Conservation (phyloP, 2,888 invertebrate genomes). For the Arge pagana region DNA sequence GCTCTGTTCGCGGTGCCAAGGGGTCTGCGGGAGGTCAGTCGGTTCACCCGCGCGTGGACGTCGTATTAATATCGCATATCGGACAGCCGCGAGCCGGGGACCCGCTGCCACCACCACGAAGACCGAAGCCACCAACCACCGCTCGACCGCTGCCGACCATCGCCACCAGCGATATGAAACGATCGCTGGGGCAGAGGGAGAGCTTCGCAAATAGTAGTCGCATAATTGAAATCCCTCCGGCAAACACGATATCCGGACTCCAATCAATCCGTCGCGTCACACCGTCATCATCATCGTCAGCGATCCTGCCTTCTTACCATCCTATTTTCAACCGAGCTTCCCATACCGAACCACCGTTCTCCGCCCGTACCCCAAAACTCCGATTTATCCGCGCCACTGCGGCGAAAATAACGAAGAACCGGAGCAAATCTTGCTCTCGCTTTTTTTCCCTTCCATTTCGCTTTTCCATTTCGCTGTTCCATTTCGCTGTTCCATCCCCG, state of each 20-base stretch:
- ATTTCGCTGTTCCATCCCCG: too few relatives aligned
- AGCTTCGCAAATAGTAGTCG: constrained; percentile 55
- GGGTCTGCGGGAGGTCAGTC: constrained; percentile 31
- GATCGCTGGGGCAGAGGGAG: constrained; percentile 50
- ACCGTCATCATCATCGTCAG: too few relatives aligned
- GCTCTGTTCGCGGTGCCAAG: constrained; percentile 15
- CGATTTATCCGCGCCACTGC: too few relatives aligned
- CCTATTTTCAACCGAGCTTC: too few relatives aligned
- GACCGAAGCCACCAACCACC: constrained; percentile 17
- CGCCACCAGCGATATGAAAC: constrained; percentile 47
- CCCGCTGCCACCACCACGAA: constrained; percentile 14
- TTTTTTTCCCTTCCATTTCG: too few relatives aligned
- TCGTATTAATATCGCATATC: constrained; percentile 56
- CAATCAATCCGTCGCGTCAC: constrained; percentile 52
- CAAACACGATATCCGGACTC: constrained; percentile 48
- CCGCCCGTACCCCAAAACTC: too few relatives aligned
- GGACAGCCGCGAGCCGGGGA: constrained; percentile 43
- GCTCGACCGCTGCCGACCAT: constrained; percentile 29
- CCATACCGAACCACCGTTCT: too few relatives aligned
- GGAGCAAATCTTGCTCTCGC: too few relatives aligned
- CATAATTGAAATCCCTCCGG: constrained; percentile 56
- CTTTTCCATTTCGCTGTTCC: too few relatives aligned
- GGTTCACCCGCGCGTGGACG: constrained; percentile 39
- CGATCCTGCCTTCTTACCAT: too few relatives aligned
- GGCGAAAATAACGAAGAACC: too few relatives aligned